Conservation (phyloP, 2,888 invertebrate genomes). For the Balanococcus diminutus region DNA sequence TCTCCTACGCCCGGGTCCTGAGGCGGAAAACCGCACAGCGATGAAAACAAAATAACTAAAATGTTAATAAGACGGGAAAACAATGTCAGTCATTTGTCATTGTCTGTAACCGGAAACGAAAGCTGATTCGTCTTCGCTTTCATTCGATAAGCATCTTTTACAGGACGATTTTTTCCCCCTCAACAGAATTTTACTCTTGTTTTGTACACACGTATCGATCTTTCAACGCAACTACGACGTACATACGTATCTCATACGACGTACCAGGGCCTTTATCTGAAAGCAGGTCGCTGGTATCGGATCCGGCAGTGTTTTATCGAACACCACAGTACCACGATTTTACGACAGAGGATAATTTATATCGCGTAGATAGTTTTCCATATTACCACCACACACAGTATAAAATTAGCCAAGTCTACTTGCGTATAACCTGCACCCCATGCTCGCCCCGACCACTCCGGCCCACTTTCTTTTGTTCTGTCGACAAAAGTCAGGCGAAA, state of each 20-base stretch:
- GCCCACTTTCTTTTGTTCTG: not conserved
- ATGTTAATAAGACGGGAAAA: slow-evolving; percentile 51
- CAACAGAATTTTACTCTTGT: not conserved
- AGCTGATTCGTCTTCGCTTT: slow-evolving; percentile 47
- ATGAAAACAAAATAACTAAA: slow-evolving; percentile 50
- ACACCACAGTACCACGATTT: not conserved
- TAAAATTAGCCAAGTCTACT: not conserved
- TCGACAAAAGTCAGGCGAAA: not conserved
- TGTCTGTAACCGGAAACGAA: slow-evolving; percentile 48
- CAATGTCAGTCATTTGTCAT: slow-evolving; percentile 53
- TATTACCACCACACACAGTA: not conserved
- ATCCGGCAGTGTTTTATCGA: not conserved
- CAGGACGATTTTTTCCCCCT: not conserved
- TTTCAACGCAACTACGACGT: not conserved
- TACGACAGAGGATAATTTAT: not conserved
- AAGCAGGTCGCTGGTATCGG: not conserved
- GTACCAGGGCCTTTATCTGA: not conserved
- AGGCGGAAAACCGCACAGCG: slow-evolving; percentile 38
- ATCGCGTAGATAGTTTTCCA: not conserved
- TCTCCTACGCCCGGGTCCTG: not conserved
- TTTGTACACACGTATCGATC: not conserved
- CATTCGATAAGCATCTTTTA: slow-evolving; percentile 34
- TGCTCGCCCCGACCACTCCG: no score
- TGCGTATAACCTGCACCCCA: not conserved
- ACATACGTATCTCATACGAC: not conserved